phyloP scores from a whole-genome alignment of 2,113 vertebrate genomes.

The Hucho hucho region DNA sequence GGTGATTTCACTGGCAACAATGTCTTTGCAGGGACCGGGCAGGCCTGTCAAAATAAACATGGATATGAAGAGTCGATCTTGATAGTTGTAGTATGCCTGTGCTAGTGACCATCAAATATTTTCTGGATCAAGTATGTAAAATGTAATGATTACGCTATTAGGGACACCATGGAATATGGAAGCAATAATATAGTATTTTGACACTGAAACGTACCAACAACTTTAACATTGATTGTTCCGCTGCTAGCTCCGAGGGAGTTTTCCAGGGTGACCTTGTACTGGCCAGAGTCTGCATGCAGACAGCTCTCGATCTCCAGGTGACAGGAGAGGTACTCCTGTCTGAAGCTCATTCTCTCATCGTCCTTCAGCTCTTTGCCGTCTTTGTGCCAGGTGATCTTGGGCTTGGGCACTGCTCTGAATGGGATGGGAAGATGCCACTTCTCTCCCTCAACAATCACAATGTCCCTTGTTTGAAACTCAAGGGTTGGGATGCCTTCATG shows the following conservation, averaged over 20 bases:
- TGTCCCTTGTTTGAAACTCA: slow-evolving; percentile 89
- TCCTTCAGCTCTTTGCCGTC: slow-evolving; percentile 91
- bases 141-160: background rate
- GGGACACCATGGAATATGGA: background rate
- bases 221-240: slow-evolving; percentile 94
- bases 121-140: no score
- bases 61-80: background rate
- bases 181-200: no score
- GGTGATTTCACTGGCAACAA: slow-evolving; percentile 90
- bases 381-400: slow-evolving; percentile 94
- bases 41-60: slow-evolving; percentile 74
- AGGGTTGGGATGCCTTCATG: slow-evolving; percentile 87
- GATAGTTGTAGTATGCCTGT: no score
- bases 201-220: slow-evolving; percentile 84
- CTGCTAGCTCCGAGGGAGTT: slow-evolving; percentile 90
- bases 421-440: slow-evolving; percentile 90
- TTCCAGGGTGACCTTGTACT: slow-evolving; percentile 93
- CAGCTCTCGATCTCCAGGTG: slow-evolving; percentile 86
- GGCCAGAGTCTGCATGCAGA: slow-evolving; percentile 86
- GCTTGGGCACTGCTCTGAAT: slow-evolving; percentile 89
- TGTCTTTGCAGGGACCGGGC: slow-evolving; percentile 93
- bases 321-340: slow-evolving; percentile 84
- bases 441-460: slow-evolving; percentile 92
- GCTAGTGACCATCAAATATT: no score
- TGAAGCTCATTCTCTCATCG: slow-evolving; percentile 83